Evolutionary conservation across 2,797 vertebrate genomes (phyloP).

Genomic region (Loriculus beryllinus): DNA sequence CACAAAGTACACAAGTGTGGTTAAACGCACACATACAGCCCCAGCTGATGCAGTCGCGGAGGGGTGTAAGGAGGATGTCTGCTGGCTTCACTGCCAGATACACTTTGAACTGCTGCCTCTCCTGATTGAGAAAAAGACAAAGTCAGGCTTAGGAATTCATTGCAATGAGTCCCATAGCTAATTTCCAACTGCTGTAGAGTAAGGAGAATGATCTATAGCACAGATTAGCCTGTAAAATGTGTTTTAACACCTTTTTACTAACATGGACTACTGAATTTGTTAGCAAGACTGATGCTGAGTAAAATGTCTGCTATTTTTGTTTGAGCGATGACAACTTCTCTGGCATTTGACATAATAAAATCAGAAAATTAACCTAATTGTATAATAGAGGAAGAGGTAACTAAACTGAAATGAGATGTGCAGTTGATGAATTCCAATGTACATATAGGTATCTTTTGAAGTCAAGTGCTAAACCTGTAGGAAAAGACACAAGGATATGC

Average conservation of each 20-base stretch:
- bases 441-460: not conserved
- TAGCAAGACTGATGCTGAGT: accelerated
- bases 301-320: not conserved
- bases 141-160: not conserved
- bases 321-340: not conserved
- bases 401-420: not conserved
- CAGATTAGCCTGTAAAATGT: not conserved
- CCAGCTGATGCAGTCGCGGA: accelerated
- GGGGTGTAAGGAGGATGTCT: not conserved
- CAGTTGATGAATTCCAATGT: not conserved
- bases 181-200: not conserved
- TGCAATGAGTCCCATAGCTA: not conserved
- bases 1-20: not conserved
- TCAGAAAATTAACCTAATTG: not conserved
- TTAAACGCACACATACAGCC: not conserved
- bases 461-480: not conserved
- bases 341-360: not conserved
- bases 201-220: not conserved
- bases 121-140: not conserved
- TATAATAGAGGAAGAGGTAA: not conserved
- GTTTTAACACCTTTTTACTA: not conserved
- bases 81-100: not conserved
- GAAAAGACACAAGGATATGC: not conserved
- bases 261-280: not conserved
- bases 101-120: not conserved